Evolutionary conservation across 37 sponge, comb jelly and placozoan species (phyloP).

Genomic region (Cladorhizidae sp.): DNA sequence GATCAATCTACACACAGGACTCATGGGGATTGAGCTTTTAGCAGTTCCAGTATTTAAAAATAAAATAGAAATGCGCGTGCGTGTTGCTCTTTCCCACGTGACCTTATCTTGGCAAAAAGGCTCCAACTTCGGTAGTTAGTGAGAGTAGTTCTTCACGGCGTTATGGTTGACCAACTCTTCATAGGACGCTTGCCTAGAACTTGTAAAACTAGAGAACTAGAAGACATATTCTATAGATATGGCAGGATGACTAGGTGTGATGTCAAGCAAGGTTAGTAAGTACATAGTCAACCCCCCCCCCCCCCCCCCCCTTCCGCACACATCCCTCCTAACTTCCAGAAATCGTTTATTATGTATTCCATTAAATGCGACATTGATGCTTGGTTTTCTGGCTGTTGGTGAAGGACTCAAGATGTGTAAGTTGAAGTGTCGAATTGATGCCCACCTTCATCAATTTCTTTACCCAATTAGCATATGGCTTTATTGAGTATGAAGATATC

Average conservation of each 20-base stretch:
- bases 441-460: background rate
- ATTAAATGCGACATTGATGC: too few species aligned
- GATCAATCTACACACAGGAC: too few species aligned
- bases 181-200: conserved; percentile 61
- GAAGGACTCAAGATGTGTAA: conserved; percentile 69
- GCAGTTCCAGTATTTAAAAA: too few species aligned
- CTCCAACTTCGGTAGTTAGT: too few species aligned
- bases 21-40: too few species aligned
- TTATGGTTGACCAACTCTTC: conserved; percentile 48
- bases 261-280: conserved; percentile 63
- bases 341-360: background rate
- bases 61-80: too few species aligned
- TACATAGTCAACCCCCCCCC: background rate
- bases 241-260: conserved; percentile 80
- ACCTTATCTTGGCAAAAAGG: too few species aligned
- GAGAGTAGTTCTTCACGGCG: too few species aligned
- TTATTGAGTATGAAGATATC: conserved; percentile 77
- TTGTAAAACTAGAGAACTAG: conserved; percentile 50
- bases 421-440: conserved; percentile 14
- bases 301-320: too few species aligned
- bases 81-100: too few species aligned
- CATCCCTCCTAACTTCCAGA: background rate
- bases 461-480: conserved; percentile 64
- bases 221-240: conserved; percentile 79
- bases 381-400: conserved; percentile 3